Conservation (phyloP, 2,888 invertebrate species). For the Melinaea menophilus region DNA sequence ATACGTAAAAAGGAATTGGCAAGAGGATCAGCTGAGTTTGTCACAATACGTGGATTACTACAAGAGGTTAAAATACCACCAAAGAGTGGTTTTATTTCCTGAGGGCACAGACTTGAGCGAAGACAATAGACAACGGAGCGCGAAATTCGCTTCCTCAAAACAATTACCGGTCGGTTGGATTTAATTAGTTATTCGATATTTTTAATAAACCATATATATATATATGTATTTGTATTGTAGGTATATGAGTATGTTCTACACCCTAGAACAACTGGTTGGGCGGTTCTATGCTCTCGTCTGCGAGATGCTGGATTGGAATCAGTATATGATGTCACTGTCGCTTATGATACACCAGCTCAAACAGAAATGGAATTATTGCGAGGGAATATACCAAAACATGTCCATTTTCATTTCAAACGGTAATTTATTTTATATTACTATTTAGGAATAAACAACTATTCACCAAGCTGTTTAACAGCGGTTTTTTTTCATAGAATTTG, state of each 20-base stretch:
- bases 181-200: background rate
- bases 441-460: no score
- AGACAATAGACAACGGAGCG: conserved; percentile 82
- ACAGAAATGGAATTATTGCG: conserved; percentile 83
- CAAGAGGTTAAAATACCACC: conserved; percentile 79
- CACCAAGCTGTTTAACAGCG: no score
- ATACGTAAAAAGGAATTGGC: conserved; percentile 91
- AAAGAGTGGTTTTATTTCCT: conserved; percentile 89
- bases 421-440: conserved; percentile 37
- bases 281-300: conserved; percentile 77
- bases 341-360: conserved; percentile 87
- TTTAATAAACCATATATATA: conserved; percentile 2
- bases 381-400: conserved; percentile 85
- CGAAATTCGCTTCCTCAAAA: conserved; percentile 83
- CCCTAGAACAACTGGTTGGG: conserved; percentile 91
- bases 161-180: conserved; percentile 77
- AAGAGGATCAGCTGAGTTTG: conserved; percentile 83
- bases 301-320: conserved; percentile 81
- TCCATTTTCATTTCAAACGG: conserved; percentile 87
- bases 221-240: conserved; percentile 39
- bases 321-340: conserved; percentile 92
- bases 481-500: no score
- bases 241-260: conserved; percentile 87
- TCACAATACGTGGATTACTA: conserved; percentile 85
- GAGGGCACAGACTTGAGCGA: conserved; percentile 92